phyloP scores from a whole-genome alignment of 2,797 vertebrate genomes.

The Anguilla megastoma region DNA sequence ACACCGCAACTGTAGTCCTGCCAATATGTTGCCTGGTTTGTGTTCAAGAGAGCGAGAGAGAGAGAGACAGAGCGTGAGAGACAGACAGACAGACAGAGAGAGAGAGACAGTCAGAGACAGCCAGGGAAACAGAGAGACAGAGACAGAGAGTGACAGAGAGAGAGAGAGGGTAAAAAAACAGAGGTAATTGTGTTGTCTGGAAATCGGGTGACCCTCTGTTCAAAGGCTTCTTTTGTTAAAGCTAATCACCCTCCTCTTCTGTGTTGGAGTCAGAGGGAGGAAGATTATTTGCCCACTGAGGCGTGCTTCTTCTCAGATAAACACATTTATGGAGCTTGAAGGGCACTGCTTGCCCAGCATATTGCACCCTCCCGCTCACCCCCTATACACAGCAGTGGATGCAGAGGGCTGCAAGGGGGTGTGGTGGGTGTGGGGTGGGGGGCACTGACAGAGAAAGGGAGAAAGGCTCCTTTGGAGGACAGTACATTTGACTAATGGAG shows the following conservation, averaged over 20 bases:
- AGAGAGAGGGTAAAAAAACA: background rate
- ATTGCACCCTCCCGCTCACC: background rate
- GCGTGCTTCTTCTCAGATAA: slow-evolving; percentile 26
- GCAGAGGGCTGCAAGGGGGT: background rate
- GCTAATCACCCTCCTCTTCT: slow-evolving; percentile 34
- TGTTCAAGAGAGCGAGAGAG: background rate
- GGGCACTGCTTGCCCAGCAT: slow-evolving; percentile 9
- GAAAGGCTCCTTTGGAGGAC: slow-evolving; percentile 23
- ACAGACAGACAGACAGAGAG: background rate
- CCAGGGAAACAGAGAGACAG: no score
- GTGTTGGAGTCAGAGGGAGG: slow-evolving; percentile 10
- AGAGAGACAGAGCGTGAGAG: background rate
- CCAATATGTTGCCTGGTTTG: slow-evolving; percentile 16
- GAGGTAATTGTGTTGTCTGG: slow-evolving; percentile 36
- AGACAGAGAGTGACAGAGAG: background rate
- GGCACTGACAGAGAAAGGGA: no score
- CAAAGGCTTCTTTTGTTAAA: slow-evolving; percentile 19
- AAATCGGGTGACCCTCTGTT: slow-evolving; percentile 25
- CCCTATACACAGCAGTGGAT: background rate
- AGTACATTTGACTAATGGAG: slow-evolving; percentile 47
- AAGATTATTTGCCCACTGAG: slow-evolving; percentile 31
- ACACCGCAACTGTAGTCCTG: slow-evolving; percentile 1
- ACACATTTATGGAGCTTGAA: slow-evolving; percentile 27
- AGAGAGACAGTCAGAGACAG: no score
- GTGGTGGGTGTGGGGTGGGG: background rate